Evolutionary conservation across 2,888 invertebrate genomes (phyloP).

Genomic region (Timandra comae): DNA sequence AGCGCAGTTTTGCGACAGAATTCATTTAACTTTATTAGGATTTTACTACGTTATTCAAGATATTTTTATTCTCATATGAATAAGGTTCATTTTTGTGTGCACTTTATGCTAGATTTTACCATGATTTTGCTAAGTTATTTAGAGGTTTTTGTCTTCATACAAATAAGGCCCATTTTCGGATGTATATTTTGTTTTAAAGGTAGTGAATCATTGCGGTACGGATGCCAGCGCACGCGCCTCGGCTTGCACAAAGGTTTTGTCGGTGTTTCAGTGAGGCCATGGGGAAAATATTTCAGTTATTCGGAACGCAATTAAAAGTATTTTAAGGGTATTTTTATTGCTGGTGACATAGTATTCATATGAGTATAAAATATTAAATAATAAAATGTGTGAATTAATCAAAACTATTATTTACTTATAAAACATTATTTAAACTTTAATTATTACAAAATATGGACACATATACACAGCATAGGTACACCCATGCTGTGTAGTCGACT

Average conservation of each 20-base stretch:
- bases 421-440: not conserved
- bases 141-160: not conserved
- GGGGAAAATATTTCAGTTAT: not conserved
- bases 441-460: not conserved
- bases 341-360: no score
- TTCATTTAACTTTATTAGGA: no score
- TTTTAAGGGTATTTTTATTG: not conserved
- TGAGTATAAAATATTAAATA: no score
- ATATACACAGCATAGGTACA: not conserved
- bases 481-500: no score
- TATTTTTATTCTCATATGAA: no score
- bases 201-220: slow-evolving; percentile 8
- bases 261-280: not conserved
- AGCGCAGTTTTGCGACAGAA: no score
- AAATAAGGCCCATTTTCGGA: not conserved
- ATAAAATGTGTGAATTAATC: no score
- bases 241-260: slow-evolving; percentile 6
- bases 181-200: not conserved
- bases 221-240: slow-evolving; percentile 20
- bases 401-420: not conserved
- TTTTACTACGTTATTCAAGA: no score
- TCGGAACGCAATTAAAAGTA: not conserved
- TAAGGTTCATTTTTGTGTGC: not conserved
- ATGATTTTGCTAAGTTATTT: no score
- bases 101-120: not conserved